A percentile compares a stretch with the other conserved stretches of the same genome.
Conservation (phyloP, 2,888 invertebrate genomes). For the Cyclophora albipunctata region DNA sequence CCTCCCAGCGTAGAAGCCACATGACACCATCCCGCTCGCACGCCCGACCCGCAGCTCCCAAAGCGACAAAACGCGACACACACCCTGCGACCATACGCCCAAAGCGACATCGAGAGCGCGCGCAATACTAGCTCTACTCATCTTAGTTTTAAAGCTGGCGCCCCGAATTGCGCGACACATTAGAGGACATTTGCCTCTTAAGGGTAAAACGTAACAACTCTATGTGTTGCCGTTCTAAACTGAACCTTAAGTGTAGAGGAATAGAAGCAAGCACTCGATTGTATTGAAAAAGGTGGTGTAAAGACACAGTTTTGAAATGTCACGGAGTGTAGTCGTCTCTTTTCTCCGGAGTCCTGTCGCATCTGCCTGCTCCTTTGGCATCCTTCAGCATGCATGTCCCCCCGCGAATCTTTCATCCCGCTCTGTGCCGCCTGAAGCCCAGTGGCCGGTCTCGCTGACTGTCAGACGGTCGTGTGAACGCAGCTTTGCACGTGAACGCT, state of each 20-base stretch:
- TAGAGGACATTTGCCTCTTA: slow-evolving; percentile 58
- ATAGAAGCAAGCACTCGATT: slow-evolving; percentile 23
- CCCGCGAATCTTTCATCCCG: slow-evolving; percentile 71
- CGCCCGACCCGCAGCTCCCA: slow-evolving; percentile 44
- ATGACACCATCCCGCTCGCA: slow-evolving; percentile 53
- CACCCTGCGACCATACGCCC: slow-evolving; percentile 42
- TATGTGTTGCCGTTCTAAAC: slow-evolving; percentile 11
- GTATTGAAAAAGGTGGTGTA: slow-evolving; percentile 47
- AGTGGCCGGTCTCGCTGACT: slow-evolving; percentile 68
- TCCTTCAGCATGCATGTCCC: slow-evolving; percentile 68
- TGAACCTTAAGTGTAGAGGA: slow-evolving; percentile 13
- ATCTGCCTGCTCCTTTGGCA: slow-evolving; percentile 71
- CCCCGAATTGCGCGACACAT: slow-evolving; percentile 67
- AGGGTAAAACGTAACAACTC: slow-evolving; percentile 35
- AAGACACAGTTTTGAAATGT: slow-evolving; percentile 75
- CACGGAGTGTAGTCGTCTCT: slow-evolving; percentile 73
- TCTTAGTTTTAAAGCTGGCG: slow-evolving; percentile 51
- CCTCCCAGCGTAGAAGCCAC: slow-evolving; percentile 45
- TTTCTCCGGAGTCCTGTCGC: slow-evolving; percentile 74
- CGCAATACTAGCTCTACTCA: slow-evolving; percentile 47
- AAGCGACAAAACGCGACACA: slow-evolving; percentile 68
- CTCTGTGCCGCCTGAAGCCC: slow-evolving; percentile 62
- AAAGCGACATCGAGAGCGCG: slow-evolving; percentile 43
- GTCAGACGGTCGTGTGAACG: slow-evolving; percentile 63
- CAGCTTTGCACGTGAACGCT: slow-evolving; percentile 31